Base-by-base conservation (phyloP, 2,888 invertebrate species). In the Ariolimax columbianus region DNA sequence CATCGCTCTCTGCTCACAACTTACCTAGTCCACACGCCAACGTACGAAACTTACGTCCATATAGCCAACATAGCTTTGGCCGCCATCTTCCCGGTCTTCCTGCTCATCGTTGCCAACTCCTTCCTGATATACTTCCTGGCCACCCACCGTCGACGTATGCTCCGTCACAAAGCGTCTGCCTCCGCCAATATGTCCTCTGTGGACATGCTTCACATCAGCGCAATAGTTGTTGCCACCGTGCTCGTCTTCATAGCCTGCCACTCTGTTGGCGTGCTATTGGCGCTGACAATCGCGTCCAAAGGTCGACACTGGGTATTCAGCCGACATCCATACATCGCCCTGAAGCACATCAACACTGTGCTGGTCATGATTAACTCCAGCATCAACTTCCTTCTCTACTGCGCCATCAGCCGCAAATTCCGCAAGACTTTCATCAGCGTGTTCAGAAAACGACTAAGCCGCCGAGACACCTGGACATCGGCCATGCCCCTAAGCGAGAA, bases 341-440 rank as follows among this genome's bases (percentile, higher is more conserved):
- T 89, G n/a, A 88, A 87, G 77, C 85, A 86, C 73, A 85, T 89
- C 66, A 89, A 89, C 85, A 86, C 85, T 26, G 77, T 89, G 55
- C 86, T 89, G 14, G 86, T 89, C 38, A 87, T 86, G 70, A 68
- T 89, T 78, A 89, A 89, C 83, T 89, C 89, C 72, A 88, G 89
- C 82, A 82, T 89, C 73, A 89, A 89, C 87, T 89, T 89, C 82
- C 84, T 89, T 59, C 84, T 89, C 68, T 89, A 89, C 86, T 88
- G 87, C 78, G 88, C 88, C 80, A 89, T 89, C 88, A 89, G 88
- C 84, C 87, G 87, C 84, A 89, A 89, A 80, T 89, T 89, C 86
- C 87, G 89, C 75, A 85, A 87, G 40, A 88, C 86, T 43, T 87
- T 89, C 70, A 59, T 81, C 55, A 38, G 55, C 36, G 68, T 89